These are phyloP conservation scores for Himalopsyche kuldschensis DNA, from an alignment of 2,888 invertebrate genomes.

Conservation along the genomic window DNA sequence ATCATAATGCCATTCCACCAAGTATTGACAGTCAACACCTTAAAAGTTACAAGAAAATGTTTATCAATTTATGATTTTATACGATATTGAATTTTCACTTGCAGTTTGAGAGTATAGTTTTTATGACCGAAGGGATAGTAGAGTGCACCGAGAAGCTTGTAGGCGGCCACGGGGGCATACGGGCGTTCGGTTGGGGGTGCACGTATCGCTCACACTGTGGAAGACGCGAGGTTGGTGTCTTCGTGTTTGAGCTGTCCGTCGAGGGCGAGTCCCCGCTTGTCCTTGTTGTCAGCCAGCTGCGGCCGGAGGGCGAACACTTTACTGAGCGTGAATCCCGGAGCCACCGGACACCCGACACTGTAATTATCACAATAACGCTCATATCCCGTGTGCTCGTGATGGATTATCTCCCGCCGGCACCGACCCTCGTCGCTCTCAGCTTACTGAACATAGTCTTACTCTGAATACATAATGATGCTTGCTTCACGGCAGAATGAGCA, in stretches of 20 bases:
- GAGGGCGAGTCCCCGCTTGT: conserved; percentile 81
- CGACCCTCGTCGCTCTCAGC: no score
- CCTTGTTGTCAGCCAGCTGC: conserved; percentile 78
- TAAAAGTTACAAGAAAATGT: no score
- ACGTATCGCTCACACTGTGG: conserved; percentile 72
- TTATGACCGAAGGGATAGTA: neutral
- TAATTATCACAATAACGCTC: conserved; percentile 36
- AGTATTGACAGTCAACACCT: no score
- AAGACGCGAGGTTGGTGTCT: conserved; percentile 85
- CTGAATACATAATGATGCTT: neutral
- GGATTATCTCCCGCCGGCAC: neutral
- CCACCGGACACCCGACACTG: conserved; percentile 80
- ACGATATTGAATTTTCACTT: no score
- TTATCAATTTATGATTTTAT: no score
- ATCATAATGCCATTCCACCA: no score
- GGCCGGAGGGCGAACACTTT: conserved; percentile 81
- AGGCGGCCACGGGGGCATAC: neutral
- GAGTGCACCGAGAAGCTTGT: conserved; percentile 27
- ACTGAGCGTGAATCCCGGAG: conserved; percentile 82
- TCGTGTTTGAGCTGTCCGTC: conserved; percentile 87
- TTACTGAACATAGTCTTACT: neutral
- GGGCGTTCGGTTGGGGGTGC: neutral
- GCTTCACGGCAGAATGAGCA: no score
- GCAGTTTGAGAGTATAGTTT: no score
- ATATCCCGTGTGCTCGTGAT: neutral